Evolutionary conservation across 2,113 vertebrate genomes (phyloP), one percentile per base, ranked within the genome.

Genomic region (Astur gentilis): DNA sequence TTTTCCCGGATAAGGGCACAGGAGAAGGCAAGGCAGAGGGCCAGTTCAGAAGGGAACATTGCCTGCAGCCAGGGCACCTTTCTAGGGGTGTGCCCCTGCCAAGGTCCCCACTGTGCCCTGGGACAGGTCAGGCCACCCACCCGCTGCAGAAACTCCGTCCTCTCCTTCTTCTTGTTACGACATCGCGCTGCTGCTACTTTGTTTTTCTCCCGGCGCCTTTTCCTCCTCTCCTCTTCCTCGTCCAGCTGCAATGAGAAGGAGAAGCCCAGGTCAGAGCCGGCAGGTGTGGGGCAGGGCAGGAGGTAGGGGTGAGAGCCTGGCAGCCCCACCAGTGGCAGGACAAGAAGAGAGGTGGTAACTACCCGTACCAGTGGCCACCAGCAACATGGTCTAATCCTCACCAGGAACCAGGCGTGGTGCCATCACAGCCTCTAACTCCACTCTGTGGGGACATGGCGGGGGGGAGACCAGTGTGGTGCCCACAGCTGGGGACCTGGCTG

Each of bases 111-210:
- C 60, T 58, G 50, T 9, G 2, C 38, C 44, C 66, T 72, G 36
- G 55, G 26, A 55, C 26, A 71, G 57, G 29, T 1, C 32, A 72
- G 20, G 77, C 44, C 29, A 97, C 98, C 97, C 94, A 99, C 99
- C 98, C 98, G 98, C 97, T 99, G 99, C 96, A 99, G 97, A 97
- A 99, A 99, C 94, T 99, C 99, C 0, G 99, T 99, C 69, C 99
- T 98, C 91, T 99, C 99, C 95, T 99, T 99, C 98, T 99, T 99
- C 98, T 99, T 99, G 98, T 99, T 99, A 93, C 99, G 99, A 98
- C 99, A 99, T 76, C 99, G 98, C 6, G 99, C 99, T 15, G 99
- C 99, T 11, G 99, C 99, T 27, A 99, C 99, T 97, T 99, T 99
- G 98, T 99, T 99, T 97, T 99, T 99, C 97, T 99, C 99, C 76